These are phyloP conservation scores for Anisognathus igniventris DNA, from an alignment of 2,797 vertebrate species.

Conservation along the genomic window DNA sequence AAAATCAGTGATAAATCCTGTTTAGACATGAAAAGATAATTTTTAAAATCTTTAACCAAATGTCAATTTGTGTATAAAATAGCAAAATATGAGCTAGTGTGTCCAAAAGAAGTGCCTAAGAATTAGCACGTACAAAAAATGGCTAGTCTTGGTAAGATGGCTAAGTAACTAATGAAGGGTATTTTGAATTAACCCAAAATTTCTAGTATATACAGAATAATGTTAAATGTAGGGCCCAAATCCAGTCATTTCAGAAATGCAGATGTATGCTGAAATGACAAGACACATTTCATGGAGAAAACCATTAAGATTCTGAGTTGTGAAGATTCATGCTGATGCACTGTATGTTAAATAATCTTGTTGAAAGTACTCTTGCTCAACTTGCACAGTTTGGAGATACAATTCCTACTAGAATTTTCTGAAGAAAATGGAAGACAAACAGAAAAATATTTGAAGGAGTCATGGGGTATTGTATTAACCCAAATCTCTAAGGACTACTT, in stretches of 20 bases:
- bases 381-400: background rate
- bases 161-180: background rate
- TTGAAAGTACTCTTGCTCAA: background rate
- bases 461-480: background rate
- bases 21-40: background rate
- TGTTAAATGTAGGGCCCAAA: background rate
- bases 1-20: background rate
- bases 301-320: background rate
- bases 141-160: background rate
- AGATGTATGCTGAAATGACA: background rate
- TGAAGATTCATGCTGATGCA: background rate
- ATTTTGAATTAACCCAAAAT: background rate
- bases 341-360: background rate
- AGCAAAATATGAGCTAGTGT: background rate
- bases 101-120: background rate
- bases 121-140: background rate
- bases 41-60: background rate
- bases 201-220: background rate
- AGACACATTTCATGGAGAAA: background rate
- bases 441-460: background rate
- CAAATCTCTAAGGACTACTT: background rate
- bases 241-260: background rate
- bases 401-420: background rate
- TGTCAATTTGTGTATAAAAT: background rate
- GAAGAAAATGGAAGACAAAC: background rate